Percentiles rank a stretch among this genome's conserved stretches.
Evolutionary conservation across 2,113 vertebrate genomes (phyloP).

Genomic region (Tetrao urogallus): DNA sequence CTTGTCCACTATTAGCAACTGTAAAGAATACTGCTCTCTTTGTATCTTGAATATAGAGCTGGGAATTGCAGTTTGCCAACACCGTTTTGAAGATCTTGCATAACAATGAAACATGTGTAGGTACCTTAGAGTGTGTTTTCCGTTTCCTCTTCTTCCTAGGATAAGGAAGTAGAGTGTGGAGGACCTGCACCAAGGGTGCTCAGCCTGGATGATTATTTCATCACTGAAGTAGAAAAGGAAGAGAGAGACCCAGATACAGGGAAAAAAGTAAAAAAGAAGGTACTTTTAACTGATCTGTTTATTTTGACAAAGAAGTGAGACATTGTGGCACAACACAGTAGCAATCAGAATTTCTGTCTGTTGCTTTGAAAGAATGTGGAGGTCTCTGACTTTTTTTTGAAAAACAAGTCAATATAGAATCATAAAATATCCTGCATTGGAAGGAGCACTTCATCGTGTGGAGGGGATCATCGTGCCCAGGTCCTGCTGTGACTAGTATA

Average conservation of each 20-base stretch:
- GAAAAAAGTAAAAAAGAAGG: slow-evolving; percentile 94
- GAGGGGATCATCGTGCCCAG: no score
- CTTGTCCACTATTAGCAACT: neutral
- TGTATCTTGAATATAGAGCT: neutral
- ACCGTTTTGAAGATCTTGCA: neutral
- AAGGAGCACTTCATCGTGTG: no score
- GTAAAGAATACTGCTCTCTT: neutral
- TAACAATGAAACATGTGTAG: neutral
- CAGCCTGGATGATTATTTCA: slow-evolving; percentile 97
- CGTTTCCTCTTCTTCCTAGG: slow-evolving; percentile 76
- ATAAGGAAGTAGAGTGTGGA: slow-evolving; percentile 97
- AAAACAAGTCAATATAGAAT: neutral
- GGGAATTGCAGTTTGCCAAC: neutral
- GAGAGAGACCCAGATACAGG: slow-evolving; percentile 95
- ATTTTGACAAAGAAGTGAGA: neutral
- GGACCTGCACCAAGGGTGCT: slow-evolving; percentile 96
- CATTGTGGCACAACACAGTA: neutral
- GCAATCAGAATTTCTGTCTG: neutral
- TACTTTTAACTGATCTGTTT: slow-evolving; percentile 49
- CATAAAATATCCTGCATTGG: no score
- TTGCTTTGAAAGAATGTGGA: neutral
- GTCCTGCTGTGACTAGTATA: no score
- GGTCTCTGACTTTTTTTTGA: neutral
- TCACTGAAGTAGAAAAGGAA: slow-evolving; percentile 95
- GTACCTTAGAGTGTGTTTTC: neutral